A percentile compares a stretch with the other conserved stretches of the same genome.
These are phyloP conservation scores for Ia io DNA, from an alignment of 2,113 vertebrate genomes.

Conservation along the genomic window DNA sequence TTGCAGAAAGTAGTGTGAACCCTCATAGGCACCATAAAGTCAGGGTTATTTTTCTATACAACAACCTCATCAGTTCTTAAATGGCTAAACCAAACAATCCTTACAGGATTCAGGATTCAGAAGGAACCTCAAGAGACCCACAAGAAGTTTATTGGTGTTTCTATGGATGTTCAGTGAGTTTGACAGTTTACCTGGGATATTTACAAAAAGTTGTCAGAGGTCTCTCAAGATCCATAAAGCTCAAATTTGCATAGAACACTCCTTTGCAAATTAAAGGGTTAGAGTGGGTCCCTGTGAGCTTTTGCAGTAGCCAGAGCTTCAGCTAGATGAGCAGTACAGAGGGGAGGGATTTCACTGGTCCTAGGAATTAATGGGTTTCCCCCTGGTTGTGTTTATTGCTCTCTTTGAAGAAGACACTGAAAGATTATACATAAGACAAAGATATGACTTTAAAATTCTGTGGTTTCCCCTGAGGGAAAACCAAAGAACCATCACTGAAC, in stretches of 20 bases:
- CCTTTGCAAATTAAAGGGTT: constrained; percentile 26
- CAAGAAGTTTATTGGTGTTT: constrained; percentile 29
- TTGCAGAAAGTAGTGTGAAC: not conserved
- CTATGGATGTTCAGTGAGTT: constrained; percentile 13
- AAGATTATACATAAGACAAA: not conserved
- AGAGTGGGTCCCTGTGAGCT: not conserved
- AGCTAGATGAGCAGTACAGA: not conserved
- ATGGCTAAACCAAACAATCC: not conserved
- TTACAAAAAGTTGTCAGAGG: constrained; percentile 14
- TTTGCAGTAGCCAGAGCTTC: not conserved
- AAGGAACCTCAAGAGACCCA: constrained; percentile 20
- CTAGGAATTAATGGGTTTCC: not conserved
- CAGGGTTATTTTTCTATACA: constrained; percentile 12
- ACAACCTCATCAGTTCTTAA: not conserved
- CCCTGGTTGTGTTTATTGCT: not conserved
- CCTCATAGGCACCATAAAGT: constrained; percentile 20
- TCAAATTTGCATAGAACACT: constrained; percentile 18
- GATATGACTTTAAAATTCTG: not conserved
- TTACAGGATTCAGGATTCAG: constrained; percentile 1
- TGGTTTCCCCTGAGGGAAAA: not conserved
- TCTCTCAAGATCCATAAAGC: not conserved
- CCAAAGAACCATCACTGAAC: not conserved
- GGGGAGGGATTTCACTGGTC: not conserved
- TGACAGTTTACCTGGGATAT: constrained; percentile 55
- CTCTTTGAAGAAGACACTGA: not conserved